phyloP scores from a whole-genome alignment of 2,797 vertebrate genomes.

The Catostomus latipinnis region DNA sequence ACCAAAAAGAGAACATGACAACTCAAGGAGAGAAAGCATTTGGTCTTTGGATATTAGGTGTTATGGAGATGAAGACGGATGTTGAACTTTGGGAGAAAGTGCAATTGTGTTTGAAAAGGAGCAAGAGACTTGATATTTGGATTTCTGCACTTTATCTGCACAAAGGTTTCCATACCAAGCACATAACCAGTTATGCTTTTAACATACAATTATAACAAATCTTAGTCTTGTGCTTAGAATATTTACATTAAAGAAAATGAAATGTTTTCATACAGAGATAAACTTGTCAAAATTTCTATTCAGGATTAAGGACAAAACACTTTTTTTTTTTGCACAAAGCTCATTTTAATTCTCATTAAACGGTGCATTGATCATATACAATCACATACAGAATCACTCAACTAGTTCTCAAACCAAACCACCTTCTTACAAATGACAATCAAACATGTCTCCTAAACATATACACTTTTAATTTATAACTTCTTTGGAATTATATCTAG shows the following conservation, averaged over 20 bases:
- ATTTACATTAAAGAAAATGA: not conserved
- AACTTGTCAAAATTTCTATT: not conserved
- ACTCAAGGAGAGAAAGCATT: slow-evolving; percentile 5
- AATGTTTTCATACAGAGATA: not conserved
- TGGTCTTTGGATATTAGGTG: slow-evolving; percentile 5
- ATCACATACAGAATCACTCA: not conserved
- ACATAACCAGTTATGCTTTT: slow-evolving; percentile 43
- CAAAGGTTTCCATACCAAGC: slow-evolving; percentile 52
- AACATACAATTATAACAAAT: slow-evolving; percentile 46
- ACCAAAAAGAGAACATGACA: slow-evolving; percentile 14
- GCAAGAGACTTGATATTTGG: slow-evolving; percentile 58
- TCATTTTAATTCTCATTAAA: not conserved
- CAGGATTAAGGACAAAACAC: not conserved
- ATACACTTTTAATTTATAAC: not conserved
- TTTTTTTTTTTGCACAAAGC: not conserved
- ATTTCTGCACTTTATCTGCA: slow-evolving; percentile 80
- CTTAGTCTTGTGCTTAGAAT: not conserved
- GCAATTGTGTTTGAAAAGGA: slow-evolving; percentile 58
- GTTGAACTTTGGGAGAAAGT: slow-evolving; percentile 18
- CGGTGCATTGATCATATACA: too few species aligned
- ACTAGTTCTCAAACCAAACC: not conserved
- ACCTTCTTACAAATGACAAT: not conserved
- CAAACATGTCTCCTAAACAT: not conserved
- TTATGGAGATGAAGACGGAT: slow-evolving; percentile 15
- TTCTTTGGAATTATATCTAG: not conserved